Base-by-base conservation (phyloP, 2,888 invertebrate genomes). In the Diaperis boleti region DNA sequence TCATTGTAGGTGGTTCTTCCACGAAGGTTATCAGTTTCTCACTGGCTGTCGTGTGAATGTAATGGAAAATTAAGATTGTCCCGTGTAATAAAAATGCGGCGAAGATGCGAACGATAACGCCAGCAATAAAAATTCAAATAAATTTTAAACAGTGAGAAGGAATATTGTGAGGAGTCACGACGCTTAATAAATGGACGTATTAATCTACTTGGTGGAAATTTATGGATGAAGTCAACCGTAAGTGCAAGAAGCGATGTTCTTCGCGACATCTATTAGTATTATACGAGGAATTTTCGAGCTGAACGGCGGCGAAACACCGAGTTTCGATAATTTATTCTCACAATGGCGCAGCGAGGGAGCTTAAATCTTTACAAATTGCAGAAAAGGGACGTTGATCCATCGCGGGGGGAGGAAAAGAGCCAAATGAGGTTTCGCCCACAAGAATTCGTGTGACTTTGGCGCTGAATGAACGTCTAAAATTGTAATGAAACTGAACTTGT, bases 231-330 rank as follows among this genome's bases (percentile, higher is more conserved):
- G 72, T 71, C 70, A 70, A 70, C 65, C 65, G 64, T 55, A 59
- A 62, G 61, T 41, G 59, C 61, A 64, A 64, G 56, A 50, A 59
- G 64, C 65, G 64, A 72, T 72, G 68, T 72, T 67, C 59, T 50
- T 64, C 66, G 64, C 65, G 69, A 73, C 73, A 74, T 72, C 71
- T 72, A 74, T 74, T 73, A 72, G 74, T 71, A 72, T 72, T 72
- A 74, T 67, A 67, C 63, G 64, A 50, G 64, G 66, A 67, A 71
- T 70, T 66, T 66, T 63, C 67, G 67, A 57, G 66, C 69, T 69
- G 20, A 57, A 62, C 52, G 41, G 63, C 47, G 55, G 57, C 56
- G 57, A 65, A 62, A 64, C 56, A 69, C 52, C 33, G 59, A 61
- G 60, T 62, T 66, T 66, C 49, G 60, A 59, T 66, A 66, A 66